Conservation (phyloP, 2,797 vertebrate species). For the Gallinago solitaria region DNA sequence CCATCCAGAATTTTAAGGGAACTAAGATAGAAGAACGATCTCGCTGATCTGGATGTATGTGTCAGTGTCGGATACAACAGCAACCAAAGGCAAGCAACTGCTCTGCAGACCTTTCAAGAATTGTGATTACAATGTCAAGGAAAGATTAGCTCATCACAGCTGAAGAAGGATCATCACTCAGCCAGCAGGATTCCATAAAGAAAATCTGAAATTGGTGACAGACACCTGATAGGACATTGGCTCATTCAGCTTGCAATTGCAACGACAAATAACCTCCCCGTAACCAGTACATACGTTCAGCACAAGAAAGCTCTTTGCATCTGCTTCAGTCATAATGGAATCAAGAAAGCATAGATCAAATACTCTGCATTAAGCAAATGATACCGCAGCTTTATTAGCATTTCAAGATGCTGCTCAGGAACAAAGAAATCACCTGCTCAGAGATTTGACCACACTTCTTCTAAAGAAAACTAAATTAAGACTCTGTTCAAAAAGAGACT, state of each 20-base stretch:
- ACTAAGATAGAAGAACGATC: background rate
- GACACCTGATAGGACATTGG: background rate
- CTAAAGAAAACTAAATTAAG: conserved; percentile 55
- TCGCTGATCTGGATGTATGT: background rate
- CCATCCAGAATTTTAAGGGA: background rate
- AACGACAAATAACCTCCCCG: conserved; percentile 3
- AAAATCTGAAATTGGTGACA: conserved; percentile 28
- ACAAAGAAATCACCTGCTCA: conserved; percentile 44
- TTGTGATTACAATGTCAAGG: background rate
- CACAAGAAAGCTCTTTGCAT: conserved; percentile 28
- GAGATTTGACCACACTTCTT: conserved; percentile 26
- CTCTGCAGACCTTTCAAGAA: conserved; percentile 6
- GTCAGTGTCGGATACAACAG: background rate
- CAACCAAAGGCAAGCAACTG: background rate
- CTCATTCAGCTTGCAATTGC: background rate
- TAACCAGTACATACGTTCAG: background rate
- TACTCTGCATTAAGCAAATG: background rate
- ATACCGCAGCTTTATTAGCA: conserved; percentile 46
- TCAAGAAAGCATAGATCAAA: conserved; percentile 50
- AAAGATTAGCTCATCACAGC: conserved; percentile 38
- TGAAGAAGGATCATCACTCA: conserved; percentile 33
- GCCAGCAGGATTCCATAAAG: conserved; percentile 49
- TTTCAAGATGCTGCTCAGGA: conserved; percentile 62
- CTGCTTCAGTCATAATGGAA: conserved; percentile 20
- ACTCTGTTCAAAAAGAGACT: conserved; percentile 35